These are phyloP conservation scores for Lacanobia wlatinum DNA, from an alignment of 2,888 invertebrate genomes.

Conservation along the genomic window DNA sequence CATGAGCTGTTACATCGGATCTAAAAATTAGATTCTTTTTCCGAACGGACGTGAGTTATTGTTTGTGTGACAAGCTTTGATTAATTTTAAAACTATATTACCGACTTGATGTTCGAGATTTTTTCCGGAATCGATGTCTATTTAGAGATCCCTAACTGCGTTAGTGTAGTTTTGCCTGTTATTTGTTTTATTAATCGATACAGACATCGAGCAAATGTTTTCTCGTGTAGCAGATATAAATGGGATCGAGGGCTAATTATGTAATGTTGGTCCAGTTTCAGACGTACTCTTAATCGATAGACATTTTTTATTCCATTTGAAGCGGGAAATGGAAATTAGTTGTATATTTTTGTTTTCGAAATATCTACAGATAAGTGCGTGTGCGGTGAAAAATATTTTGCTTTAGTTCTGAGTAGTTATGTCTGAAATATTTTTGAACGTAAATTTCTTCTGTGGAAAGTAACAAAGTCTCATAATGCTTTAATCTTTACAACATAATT, in stretches of 20 bases:
- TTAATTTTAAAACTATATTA: constrained; percentile 62
- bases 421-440: not conserved
- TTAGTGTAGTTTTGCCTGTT: constrained; percentile 70
- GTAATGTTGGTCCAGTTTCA: constrained; percentile 75
- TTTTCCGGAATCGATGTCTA: constrained; percentile 61
- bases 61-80: constrained; percentile 66
- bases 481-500: constrained; percentile 10
- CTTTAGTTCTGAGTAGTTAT: not conserved
- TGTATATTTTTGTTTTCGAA: constrained; percentile 50
- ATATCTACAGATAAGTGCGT: constrained; percentile 24
- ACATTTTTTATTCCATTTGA: constrained; percentile 70
- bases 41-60: constrained; percentile 54
- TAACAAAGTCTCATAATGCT: not conserved
- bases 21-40: constrained; percentile 51
- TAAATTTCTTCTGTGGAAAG: not conserved
- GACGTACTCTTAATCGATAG: constrained; percentile 72
- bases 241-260: constrained; percentile 77
- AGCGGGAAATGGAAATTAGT: constrained; percentile 63
- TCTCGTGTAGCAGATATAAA: constrained; percentile 77
- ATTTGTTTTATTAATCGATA: constrained; percentile 78
- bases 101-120: constrained; percentile 40
- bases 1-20: constrained; percentile 30
- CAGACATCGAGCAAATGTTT: constrained; percentile 78
- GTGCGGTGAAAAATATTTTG: constrained; percentile 14
- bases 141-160: constrained; percentile 65